Conservation (phyloP, 2,797 vertebrate genomes). For the Amphiprion clarkii region DNA sequence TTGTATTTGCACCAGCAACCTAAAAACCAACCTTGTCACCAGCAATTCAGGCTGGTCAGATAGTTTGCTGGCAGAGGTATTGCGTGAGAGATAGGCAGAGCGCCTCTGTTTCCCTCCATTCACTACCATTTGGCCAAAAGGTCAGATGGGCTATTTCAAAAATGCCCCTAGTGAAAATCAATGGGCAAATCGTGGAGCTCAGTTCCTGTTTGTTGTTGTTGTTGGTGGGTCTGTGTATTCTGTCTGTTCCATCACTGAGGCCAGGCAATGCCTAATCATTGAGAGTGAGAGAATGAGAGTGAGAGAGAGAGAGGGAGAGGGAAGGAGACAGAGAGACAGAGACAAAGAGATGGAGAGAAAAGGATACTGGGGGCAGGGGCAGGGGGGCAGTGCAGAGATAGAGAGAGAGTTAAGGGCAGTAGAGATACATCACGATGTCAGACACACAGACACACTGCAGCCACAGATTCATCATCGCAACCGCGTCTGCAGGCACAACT, state of each 20-base stretch:
- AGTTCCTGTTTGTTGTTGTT: constrained; percentile 79
- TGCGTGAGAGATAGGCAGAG: constrained; percentile 51
- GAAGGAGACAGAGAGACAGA: constrained; percentile 55
- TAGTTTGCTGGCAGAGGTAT: constrained; percentile 49
- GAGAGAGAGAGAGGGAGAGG: constrained; percentile 11
- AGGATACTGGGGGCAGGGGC: constrained; percentile 50
- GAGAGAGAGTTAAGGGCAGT: constrained; percentile 78
- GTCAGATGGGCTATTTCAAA: constrained; percentile 87
- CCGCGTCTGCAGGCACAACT: constrained; percentile 83
- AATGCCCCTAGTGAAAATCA: constrained; percentile 88
- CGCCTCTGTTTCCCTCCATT: constrained; percentile 77
- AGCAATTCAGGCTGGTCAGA: constrained; percentile 35
- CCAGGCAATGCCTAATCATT: constrained; percentile 69
- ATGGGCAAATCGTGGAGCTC: constrained; percentile 84
- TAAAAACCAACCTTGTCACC: constrained; percentile 35
- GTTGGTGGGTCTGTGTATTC: constrained; percentile 69
- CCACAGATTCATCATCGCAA: constrained; percentile 88
- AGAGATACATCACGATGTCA: constrained; percentile 89
- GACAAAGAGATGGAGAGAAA: constrained; percentile 63
- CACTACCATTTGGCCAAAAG: constrained; percentile 84
- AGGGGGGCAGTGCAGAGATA: constrained; percentile 61
- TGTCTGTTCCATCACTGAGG: constrained; percentile 70
- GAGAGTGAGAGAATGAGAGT: constrained; percentile 64
- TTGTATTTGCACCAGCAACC: constrained; percentile 27
- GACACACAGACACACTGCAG: constrained; percentile 86